phyloP scores from a whole-genome alignment of 2,113 vertebrate species.

The Fregetta grallaria region DNA sequence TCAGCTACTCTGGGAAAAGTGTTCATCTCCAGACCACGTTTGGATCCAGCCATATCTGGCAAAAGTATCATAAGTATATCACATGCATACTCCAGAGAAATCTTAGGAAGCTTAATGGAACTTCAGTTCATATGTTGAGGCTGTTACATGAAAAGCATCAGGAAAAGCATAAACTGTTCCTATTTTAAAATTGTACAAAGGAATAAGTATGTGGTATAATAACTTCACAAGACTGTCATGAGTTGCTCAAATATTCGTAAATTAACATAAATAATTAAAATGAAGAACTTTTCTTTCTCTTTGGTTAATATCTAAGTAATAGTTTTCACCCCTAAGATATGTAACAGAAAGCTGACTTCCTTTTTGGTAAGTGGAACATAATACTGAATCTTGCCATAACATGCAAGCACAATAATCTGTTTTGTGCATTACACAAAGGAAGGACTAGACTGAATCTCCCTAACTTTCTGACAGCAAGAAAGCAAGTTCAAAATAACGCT shows the following conservation, averaged over 20 bases:
- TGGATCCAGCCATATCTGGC: constrained; percentile 52
- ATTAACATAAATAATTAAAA: not conserved
- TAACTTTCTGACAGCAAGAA: not conserved
- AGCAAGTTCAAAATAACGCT: not conserved
- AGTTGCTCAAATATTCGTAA: not conserved
- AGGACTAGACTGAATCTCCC: not conserved
- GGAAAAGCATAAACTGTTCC: constrained; percentile 48
- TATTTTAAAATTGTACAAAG: not conserved
- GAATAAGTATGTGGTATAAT: not conserved
- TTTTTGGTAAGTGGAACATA: not conserved
- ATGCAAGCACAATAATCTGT: not conserved
- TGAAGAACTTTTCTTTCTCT: not conserved
- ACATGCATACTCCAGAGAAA: constrained; percentile 47
- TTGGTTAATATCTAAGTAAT: not conserved
- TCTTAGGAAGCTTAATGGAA: constrained; percentile 56
- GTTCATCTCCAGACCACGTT: constrained; percentile 40
- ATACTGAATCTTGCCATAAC: not conserved
- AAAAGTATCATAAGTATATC: constrained; percentile 30
- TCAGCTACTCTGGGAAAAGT: constrained; percentile 59
- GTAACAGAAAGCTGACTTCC: not conserved
- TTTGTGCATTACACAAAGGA: not conserved
- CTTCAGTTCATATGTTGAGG: constrained; percentile 47
- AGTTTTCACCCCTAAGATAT: not conserved
- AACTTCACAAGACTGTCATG: not conserved
- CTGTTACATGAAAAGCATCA: constrained; percentile 51